Percentiles rank a stretch among this genome's conserved stretches.
Conservation (phyloP, 1,140 invertebrate genomes). For the Euschistus heros region DNA sequence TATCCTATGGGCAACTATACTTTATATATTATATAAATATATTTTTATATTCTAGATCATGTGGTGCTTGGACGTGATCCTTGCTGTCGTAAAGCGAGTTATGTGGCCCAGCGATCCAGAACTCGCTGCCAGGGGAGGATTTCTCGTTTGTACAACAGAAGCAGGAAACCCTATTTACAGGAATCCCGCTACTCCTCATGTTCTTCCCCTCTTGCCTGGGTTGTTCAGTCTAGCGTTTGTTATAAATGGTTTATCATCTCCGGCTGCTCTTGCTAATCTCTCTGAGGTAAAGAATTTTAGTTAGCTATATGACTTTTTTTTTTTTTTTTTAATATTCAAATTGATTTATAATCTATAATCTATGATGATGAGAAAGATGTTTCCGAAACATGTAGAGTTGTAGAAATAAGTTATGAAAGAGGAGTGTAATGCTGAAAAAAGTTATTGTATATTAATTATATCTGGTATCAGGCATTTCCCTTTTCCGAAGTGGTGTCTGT, state of each 20-base stretch:
- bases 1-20: no score
- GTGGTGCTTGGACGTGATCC: constrained; percentile 59
- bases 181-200: constrained; percentile 72
- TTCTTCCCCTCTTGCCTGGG: constrained; percentile 65
- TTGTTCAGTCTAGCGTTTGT: constrained; percentile 61
- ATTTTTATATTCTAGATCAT: constrained; percentile 43
- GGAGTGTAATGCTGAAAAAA: no score
- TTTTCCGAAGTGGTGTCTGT: no score
- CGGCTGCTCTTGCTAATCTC: constrained; percentile 47
- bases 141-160: constrained; percentile 61
- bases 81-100: constrained; percentile 76
- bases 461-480: no score
- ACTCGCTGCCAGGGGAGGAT: constrained; percentile 65
- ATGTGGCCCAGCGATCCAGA: constrained; percentile 71
- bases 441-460: no score
- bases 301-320: no score
- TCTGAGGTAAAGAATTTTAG: constrained; percentile 39
- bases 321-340: no score
- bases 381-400: no score
- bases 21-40: no score
- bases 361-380: no score
- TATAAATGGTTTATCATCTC: constrained; percentile 68
- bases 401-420: no score
- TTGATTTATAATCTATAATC: no score
- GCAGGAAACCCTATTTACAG: constrained; percentile 66